Conservation (phyloP, 2,113 vertebrate genomes). For the Smithornis capensis region DNA sequence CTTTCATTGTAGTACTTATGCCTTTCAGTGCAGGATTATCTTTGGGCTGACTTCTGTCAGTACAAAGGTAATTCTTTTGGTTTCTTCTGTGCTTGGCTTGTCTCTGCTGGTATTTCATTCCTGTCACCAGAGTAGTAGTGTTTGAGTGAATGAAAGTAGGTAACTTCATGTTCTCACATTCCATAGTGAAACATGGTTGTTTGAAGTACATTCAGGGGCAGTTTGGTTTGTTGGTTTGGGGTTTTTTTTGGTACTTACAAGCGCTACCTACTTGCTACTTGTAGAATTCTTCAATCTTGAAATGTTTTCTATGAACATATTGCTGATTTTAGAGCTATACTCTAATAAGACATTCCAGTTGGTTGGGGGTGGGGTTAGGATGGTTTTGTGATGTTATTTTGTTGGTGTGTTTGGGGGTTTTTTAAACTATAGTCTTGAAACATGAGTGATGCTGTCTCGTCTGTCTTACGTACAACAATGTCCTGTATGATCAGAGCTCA, state of each 20-base stretch:
- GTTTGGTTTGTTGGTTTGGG: background rate
- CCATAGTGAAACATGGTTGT: background rate
- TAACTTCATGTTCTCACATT: background rate
- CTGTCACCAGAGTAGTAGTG: background rate
- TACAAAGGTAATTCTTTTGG: background rate
- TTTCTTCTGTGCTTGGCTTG: background rate
- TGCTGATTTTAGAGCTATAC: background rate
- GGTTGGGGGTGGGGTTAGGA: background rate
- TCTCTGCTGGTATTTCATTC: background rate
- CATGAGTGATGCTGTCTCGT: background rate
- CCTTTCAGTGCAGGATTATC: background rate
- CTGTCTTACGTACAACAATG: rapidly evolving
- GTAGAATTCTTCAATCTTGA: background rate
- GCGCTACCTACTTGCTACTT: background rate
- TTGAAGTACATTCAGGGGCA: background rate
- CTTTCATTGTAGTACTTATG: background rate
- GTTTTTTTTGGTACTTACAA: background rate
- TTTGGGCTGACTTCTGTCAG: background rate
- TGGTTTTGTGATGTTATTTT: background rate
- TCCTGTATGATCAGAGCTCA: background rate
- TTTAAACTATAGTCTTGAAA: background rate
- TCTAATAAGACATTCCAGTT: background rate
- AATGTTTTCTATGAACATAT: background rate
- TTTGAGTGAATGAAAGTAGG: background rate
- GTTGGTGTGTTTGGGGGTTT: background rate